These are phyloP conservation scores for Enteromius argenteus DNA, from an alignment of 2,797 vertebrate genomes.

Conservation along the genomic window DNA sequence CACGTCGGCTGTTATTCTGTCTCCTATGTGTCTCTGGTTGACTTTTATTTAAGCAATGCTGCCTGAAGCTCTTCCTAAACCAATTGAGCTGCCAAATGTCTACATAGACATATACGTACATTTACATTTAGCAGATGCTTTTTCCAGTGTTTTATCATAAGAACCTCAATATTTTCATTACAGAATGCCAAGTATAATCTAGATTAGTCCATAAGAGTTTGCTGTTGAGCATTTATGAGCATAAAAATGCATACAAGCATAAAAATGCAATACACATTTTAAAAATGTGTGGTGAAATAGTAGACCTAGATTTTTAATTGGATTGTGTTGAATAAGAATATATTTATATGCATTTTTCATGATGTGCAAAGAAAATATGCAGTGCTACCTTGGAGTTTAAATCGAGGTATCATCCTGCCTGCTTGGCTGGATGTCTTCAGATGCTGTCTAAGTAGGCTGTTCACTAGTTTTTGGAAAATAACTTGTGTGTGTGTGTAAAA, in stretches of 20 bases:
- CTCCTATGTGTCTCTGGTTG: background rate
- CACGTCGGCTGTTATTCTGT: background rate
- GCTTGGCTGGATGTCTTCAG: background rate
- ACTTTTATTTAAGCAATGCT: background rate
- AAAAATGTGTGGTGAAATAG: background rate
- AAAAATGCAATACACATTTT: background rate
- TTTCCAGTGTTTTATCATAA: background rate
- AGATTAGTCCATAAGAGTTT: background rate
- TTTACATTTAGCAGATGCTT: background rate
- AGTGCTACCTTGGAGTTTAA: background rate
- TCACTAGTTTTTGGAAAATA: slow-evolving; percentile 3
- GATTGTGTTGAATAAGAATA: background rate
- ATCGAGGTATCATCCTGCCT: background rate
- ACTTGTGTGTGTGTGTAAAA: background rate
- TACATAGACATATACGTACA: background rate
- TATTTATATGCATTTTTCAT: background rate
- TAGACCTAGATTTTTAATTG: background rate
- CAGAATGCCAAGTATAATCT: background rate
- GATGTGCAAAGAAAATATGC: background rate
- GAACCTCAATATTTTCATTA: background rate
- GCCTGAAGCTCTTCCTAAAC: background rate
- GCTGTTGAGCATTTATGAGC: background rate
- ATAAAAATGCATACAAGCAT: background rate
- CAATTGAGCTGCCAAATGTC: background rate
- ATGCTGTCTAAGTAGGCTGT: background rate